Percentiles rank a stretch among this genome's conserved stretches.
phyloP scores from a whole-genome alignment of 2,797 vertebrate species.

The Pseudotriccus pelzelni region DNA sequence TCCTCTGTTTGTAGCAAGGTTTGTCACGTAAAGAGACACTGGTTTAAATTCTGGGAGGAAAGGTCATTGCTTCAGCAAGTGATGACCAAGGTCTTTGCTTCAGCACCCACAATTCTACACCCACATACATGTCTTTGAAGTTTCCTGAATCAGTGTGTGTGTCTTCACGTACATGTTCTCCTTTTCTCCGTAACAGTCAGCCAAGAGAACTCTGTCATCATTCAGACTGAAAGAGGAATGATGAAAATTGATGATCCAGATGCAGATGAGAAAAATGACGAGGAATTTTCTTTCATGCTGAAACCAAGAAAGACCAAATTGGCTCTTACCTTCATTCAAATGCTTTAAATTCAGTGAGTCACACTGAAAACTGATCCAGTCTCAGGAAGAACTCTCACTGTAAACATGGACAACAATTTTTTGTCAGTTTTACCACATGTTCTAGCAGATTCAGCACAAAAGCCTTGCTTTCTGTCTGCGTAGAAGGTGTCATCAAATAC shows the following conservation, averaged over 20 bases:
- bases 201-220: background rate
- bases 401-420: background rate
- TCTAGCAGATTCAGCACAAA: background rate
- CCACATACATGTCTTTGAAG: background rate
- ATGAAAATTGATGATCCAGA: background rate
- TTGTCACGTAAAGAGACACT: background rate
- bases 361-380: background rate
- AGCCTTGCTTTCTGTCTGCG: background rate
- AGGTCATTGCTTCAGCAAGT: background rate
- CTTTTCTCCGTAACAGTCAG: background rate
- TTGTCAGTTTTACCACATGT: background rate
- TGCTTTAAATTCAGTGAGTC: background rate
- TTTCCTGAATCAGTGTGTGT: background rate
- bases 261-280: background rate
- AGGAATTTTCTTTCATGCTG: background rate
- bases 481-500: background rate
- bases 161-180: background rate
- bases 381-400: fast-evolving
- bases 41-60: background rate
- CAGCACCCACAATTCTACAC: background rate
- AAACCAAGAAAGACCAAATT: background rate
- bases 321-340: background rate
- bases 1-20: background rate
- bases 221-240: background rate
- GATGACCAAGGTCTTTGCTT: background rate